Evolutionary conservation across 2,797 vertebrate genomes (phyloP), one percentile per base, ranked within the genome.

Genomic region (Hippocampus kuda): DNA sequence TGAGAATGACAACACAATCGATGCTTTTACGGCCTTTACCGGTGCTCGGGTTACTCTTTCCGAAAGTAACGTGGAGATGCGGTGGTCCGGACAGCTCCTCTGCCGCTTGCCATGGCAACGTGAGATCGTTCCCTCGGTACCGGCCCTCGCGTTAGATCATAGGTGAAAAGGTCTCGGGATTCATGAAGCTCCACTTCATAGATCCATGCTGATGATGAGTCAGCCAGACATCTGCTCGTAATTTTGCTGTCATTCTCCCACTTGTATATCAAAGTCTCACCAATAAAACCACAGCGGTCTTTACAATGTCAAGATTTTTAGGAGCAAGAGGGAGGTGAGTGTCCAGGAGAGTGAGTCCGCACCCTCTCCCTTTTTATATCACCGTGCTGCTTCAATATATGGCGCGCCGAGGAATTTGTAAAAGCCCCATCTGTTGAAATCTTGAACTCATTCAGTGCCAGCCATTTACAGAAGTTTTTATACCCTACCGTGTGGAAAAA

Each of bases 341-440:
- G 26, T 26, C 56, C 56, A 57, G 51, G 51, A 18, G 1, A 53
- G 7, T 53, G 49, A 51, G 49, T 51, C 49, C 18, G 18, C 49
- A 51, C 18, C 1, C 27, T 5, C 18, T 27, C 27, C 15, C 27
- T 60, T 34, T 34, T 54, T n/a, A 18, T 60, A 34, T 20, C 30
- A 34, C 20, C 34, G 27, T 9, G 16, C 16, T 34, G 59, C 27
- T 18, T 30, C 20, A 60, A 38, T 38, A 22, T 41, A 41, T 41
- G 60, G 34, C 20, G 59, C 16, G 15, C 30, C 3, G 18, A 34
- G 59, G 59, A 61, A 53, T 53, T 51, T 66, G 48, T 53, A 51
- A 51, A 8, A 51, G 16, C 34, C 20, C 27, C 18, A 66, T 22
- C 30, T 53, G 65, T 42, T 67, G 66, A 67, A 67, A 56, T 61